Base-by-base conservation (phyloP, 2,113 vertebrate species). In the Anguilla rostrata region DNA sequence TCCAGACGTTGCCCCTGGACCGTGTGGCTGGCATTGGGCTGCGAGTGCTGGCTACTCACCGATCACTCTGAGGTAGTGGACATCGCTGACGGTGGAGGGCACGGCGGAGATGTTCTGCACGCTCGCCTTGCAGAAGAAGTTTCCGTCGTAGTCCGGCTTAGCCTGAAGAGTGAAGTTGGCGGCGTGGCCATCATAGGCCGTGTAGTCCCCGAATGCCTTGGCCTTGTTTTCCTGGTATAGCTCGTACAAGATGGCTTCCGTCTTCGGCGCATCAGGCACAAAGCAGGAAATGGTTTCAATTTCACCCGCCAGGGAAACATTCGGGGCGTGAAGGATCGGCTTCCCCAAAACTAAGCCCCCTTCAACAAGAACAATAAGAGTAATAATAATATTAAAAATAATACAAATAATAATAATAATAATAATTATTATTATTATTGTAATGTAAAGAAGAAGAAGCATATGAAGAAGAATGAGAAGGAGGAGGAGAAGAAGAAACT, bases 91-190 rank as follows among this genome's bases (percentile, higher is more conserved):
- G 0, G 86, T 86, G 7, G 91, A 84, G 3, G 41, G 5, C 3
- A 94, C 84, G 0, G 26, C 1, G 0, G 94, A 88, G 90, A 89
- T 87, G 87, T 94, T 95, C 66, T 93, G 92, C 3, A 34, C 83
- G 1, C 79, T 93, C 88, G 91, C 95, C 85, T 86, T 87, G 89
- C 95, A 96, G 81, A 84, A 60, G 26, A 94, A 85, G 34, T 39
- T 3, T 2, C 94, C 95, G 0, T 94, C 91, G 40, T 93, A 16
- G 3, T 0, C 0, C 0, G 0, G 0, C 0, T 0, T 56, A 26
- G 63, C 29, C 0, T 29, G 0, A 0, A 87, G 0, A 53, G 5
- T 1, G 46, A 95, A 78, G 0, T 0, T 0, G 22, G 26, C 93
- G 0, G 3, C 8, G 6, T 0, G 0, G 0, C 88, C 15, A 0